Conservation (phyloP, 2,888 invertebrate species). For the Arenicola marina region DNA sequence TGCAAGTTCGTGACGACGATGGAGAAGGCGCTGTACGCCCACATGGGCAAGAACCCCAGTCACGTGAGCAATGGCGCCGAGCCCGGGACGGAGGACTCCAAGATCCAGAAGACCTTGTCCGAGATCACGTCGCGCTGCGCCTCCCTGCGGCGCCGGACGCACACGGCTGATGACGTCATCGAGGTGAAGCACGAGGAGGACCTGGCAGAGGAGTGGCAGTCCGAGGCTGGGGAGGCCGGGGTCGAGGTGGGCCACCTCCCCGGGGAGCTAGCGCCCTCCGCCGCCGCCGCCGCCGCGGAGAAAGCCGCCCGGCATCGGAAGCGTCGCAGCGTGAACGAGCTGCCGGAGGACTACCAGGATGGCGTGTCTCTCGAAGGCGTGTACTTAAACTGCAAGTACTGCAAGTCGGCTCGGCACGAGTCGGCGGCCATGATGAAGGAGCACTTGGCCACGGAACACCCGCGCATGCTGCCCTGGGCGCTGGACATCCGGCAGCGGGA, state of each 20-base stretch:
- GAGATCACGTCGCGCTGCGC: neutral
- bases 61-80: neutral
- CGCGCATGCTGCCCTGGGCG: neutral
- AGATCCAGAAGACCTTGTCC: too few species aligned
- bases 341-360: neutral
- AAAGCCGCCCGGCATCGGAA: too few species aligned
- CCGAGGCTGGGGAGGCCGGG: too few species aligned
- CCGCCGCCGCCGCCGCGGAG: too few species aligned
- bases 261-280: too few species aligned
- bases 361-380: neutral
- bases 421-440: neutral
- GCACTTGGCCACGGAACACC: neutral
- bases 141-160: neutral
- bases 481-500: neutral
- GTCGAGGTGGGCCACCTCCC: too few species aligned
- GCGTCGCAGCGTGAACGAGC: too few species aligned
- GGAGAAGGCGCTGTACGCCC: slow-evolving; percentile 1
- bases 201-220: too few species aligned
- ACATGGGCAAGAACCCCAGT: neutral
- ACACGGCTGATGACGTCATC: neutral
- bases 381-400: neutral
- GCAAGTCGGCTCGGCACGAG: neutral
- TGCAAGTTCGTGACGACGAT: slow-evolving; percentile 3
- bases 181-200: neutral
- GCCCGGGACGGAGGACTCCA: neutral